Base-by-base conservation (phyloP, 1,140 invertebrate species). In the Hesperophylax magnus region DNA sequence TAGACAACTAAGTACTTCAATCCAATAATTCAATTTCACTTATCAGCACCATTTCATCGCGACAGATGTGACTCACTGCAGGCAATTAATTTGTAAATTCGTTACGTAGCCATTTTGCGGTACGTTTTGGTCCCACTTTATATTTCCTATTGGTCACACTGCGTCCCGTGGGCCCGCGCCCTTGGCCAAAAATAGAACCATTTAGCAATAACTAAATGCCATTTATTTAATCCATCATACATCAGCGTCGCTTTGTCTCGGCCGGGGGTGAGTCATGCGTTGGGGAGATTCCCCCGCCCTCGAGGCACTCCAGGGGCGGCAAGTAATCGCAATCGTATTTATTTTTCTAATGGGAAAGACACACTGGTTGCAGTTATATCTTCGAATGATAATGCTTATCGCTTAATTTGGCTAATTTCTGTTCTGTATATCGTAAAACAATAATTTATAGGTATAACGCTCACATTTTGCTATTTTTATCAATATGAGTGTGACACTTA, bases 221-320 rank as follows among this genome's bases (percentile, higher is more conserved):
- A 84, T 84, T 84, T 84, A 84, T 84, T 84, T 84, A 84, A 84
- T 84, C 82, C 82, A 84, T 84, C 82, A 84, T 84, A 81, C 82
- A 84, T 84, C 82, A 84, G 82, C 65, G 79, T 74, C 77, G 82
- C 65, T 80, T 84, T 84, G 82, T 84, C 80, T 84, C 78, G 47
- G 56, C 75, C 34, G 72, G 75, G 75, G 60, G 75, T 77, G 75
- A 77, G 58, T 77, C 75, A 77, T 31, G 58, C 58, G 58, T 27
- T 14, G 72, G 72, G 53, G 56, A 34, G 27, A 34, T 2, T 31
- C 53, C 11, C 53, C 72, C 54, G n/a, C 11, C 72, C 54, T 34
- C 11, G n/a, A 9, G 22, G 20, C 3, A 9, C 9, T 15, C 20
- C 72, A 75, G 15, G 53, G 72, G 54, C 53, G 72, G 72, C 60